Percentiles rank a stretch among this genome's conserved stretches.
These are phyloP conservation scores for Acanthornis magna DNA, from an alignment of 2,797 vertebrate species.

Conservation along the genomic window DNA sequence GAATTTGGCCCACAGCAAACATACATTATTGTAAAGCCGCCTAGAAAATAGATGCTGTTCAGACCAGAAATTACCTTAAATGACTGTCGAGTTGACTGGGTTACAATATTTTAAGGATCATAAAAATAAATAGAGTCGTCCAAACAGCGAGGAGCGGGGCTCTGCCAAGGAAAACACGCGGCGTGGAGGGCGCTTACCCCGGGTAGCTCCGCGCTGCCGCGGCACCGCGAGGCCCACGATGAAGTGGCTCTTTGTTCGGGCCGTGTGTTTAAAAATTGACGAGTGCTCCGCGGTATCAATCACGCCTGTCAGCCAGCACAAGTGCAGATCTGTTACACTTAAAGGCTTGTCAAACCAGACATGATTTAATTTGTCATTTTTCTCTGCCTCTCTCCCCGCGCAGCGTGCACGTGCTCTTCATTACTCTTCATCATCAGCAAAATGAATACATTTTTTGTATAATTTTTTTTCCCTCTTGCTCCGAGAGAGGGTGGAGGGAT, in stretches of 20 bases:
- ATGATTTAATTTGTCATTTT: slow-evolving; percentile 80
- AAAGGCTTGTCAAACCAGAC: slow-evolving; percentile 73
- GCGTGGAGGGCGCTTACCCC: slow-evolving; percentile 54
- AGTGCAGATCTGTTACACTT: slow-evolving; percentile 76
- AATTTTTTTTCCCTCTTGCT: slow-evolving; percentile 2
- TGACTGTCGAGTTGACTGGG: slow-evolving; percentile 63
- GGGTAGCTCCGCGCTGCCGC: slow-evolving; percentile 51
- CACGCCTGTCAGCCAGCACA: slow-evolving; percentile 74
- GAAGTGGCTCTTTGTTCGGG: slow-evolving; percentile 79
- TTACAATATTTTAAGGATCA: slow-evolving; percentile 70
- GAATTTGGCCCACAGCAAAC: slow-evolving; percentile 56
- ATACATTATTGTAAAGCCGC: slow-evolving; percentile 62
- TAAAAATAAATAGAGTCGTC: slow-evolving; percentile 81
- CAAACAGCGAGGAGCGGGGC: slow-evolving; percentile 67
- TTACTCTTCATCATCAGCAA: slow-evolving; percentile 65
- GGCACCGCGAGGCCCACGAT: slow-evolving; percentile 42
- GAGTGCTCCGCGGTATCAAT: slow-evolving; percentile 77
- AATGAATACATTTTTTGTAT: slow-evolving; percentile 73
- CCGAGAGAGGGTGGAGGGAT: slow-evolving; percentile 19
- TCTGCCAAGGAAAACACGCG: slow-evolving; percentile 74
- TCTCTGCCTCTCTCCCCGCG: slow-evolving; percentile 48
- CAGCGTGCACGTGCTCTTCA: slow-evolving; percentile 69
- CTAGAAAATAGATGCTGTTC: slow-evolving; percentile 70
- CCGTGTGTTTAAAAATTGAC: slow-evolving; percentile 77
- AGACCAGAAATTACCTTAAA: slow-evolving; percentile 65